A percentile compares a stretch with the other conserved stretches of the same genome.
Conservation (phyloP, 2,797 vertebrate genomes). For the Spea hammondii region DNA sequence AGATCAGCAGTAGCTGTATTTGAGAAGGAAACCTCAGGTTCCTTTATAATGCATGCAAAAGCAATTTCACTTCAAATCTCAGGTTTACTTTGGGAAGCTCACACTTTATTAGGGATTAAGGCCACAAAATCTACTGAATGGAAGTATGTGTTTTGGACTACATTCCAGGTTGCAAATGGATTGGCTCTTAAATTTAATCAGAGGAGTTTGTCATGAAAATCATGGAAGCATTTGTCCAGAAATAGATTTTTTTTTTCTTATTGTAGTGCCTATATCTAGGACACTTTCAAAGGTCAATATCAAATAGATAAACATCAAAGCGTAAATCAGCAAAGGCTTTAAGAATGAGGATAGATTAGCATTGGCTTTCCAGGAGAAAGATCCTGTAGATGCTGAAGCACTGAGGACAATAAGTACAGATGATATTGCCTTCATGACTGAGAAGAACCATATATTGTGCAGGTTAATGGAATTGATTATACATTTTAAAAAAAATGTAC, state of each 20-base stretch:
- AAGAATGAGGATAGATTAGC: no score
- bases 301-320: no score
- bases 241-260: neutral
- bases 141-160: conserved; percentile 42
- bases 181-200: conserved; percentile 44
- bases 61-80: conserved; percentile 50
- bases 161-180: conserved; percentile 47
- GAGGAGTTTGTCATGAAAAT: conserved; percentile 34
- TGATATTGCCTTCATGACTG: no score
- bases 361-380: no score
- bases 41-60: conserved; percentile 51
- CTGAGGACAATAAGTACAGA: no score
- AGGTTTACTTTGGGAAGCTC: conserved; percentile 48
- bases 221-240: conserved; percentile 23
- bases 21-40: conserved; percentile 48
- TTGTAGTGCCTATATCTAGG: no score
- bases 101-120: conserved; percentile 48
- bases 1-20: conserved; percentile 49
- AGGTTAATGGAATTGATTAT: no score
- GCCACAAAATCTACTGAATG: conserved; percentile 48
- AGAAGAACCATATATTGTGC: no score
- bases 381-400: no score
- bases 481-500: no score
- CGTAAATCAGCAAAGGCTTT: no score
- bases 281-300: no score